These are phyloP conservation scores for Prunella fulvescens DNA, from an alignment of 2,113 vertebrate species.

Conservation along the genomic window DNA sequence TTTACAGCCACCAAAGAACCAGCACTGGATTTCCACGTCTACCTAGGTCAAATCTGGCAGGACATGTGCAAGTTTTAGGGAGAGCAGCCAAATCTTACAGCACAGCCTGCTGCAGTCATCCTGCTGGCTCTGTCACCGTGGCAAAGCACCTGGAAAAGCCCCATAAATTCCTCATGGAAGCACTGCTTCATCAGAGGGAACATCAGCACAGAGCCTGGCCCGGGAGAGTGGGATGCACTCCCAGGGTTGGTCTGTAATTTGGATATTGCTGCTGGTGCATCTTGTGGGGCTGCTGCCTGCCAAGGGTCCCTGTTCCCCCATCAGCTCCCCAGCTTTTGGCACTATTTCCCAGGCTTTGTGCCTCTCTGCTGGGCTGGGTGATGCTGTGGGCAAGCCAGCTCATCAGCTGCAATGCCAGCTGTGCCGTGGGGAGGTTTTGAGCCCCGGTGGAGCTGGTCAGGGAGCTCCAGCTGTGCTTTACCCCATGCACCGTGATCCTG, in stretches of 20 bases:
- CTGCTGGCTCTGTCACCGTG: neutral
- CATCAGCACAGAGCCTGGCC: neutral
- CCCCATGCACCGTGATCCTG: neutral
- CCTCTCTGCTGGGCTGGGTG: neutral
- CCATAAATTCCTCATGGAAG: neutral
- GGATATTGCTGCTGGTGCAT: neutral
- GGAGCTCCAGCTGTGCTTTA: neutral
- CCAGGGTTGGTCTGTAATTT: neutral
- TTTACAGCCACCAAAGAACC: neutral
- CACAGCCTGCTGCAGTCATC: neutral
- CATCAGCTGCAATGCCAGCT: accelerated
- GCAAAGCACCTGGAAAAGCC: neutral
- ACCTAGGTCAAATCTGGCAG: neutral
- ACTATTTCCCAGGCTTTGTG: neutral
- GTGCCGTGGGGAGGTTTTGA: neutral
- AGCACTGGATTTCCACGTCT: neutral
- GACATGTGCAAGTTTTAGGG: neutral
- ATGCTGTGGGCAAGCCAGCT: neutral
- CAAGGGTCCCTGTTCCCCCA: neutral
- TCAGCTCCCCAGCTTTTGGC: neutral
- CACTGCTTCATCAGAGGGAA: neutral
- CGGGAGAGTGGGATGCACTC: neutral
- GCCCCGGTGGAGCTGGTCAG: neutral
- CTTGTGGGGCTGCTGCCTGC: neutral
- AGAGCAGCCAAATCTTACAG: neutral